phyloP scores from a whole-genome alignment of 1,140 invertebrate species.

The Drosophila albomicans region DNA sequence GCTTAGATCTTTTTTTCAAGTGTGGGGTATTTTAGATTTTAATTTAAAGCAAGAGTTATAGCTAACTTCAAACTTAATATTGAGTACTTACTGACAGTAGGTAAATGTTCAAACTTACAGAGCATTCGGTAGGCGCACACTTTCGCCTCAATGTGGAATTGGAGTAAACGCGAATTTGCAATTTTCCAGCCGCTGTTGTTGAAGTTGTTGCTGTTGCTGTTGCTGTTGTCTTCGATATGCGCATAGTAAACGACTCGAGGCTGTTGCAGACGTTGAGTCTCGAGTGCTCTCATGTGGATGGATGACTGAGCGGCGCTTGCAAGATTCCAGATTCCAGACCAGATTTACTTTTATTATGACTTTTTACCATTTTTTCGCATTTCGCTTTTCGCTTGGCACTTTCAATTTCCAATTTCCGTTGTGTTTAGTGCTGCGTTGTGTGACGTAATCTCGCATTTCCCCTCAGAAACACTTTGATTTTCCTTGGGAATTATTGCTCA shows the following conservation, averaged over 20 bases:
- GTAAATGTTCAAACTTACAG: background rate
- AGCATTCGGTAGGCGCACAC: background rate
- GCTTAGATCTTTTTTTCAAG: too few species aligned
- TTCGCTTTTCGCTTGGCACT: slow-evolving; percentile 4
- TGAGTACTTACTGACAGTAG: too few species aligned
- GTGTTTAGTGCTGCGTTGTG: background rate
- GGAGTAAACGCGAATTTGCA: slow-evolving; percentile 16
- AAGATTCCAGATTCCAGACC: slow-evolving; percentile 34
- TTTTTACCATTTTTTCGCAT: slow-evolving; percentile 12
- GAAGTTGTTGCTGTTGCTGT: background rate
- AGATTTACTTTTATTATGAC: slow-evolving; percentile 18
- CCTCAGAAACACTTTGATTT: background rate
- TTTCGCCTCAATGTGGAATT: background rate
- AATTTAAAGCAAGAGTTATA: too few species aligned
- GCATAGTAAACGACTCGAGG: background rate
- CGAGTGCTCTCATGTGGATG: slow-evolving; percentile 2
- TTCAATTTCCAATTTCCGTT: slow-evolving; percentile 16
- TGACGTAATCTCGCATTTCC: slow-evolving; percentile 13
- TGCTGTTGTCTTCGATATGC: background rate
- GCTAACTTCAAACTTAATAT: too few species aligned
- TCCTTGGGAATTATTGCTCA: slow-evolving; percentile 5
- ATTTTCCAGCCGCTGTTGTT: slow-evolving; percentile 18
- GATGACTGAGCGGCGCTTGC: background rate
- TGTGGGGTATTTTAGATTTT: too few species aligned
- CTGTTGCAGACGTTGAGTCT: slow-evolving; percentile 1